Evolutionary conservation across 2,888 invertebrate genomes (phyloP), one percentile per base, ranked within the genome.

Genomic region (Noctua fimbriata): DNA sequence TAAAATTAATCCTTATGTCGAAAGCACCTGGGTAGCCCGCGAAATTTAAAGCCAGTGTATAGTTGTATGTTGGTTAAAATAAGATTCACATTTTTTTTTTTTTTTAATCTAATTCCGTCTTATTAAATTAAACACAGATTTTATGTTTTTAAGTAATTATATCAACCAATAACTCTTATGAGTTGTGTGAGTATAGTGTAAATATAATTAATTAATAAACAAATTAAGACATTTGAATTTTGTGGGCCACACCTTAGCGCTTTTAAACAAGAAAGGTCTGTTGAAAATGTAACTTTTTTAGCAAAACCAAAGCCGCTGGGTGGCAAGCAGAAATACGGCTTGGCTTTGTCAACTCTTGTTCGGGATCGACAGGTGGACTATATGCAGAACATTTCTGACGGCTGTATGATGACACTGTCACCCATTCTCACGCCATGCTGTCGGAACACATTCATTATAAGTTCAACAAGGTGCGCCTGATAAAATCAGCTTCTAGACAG

Each of bases 391-490:
- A 94, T 97, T 76, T 91, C 90, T 78, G 95, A 96, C 66, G 96
- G 96, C 32, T 96, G 96, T 69, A 90, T 95, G 18, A 94, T 97
- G 94, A 96, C 97, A 2, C 91, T 96, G 66, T 97, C 97, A 2
- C 95, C 97, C 1, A 95, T 96, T 66, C 94, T 94, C n/a, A 95
- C 95, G 7, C 97, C 97, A 1, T 97, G 97, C 86, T 95, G 97
- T 67, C 94, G 97, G 60, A 97, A 97, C 85, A 96, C 96, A 1
- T 97, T 97, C 77, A 91, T 95, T 69, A 94, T 97, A 82, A 84
- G 36, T 36, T 36, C 32, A 21, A 0, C 95, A 71, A 95, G 95
- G 96, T 95, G 74, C 32, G 70, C n/a, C 44, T 52, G 6, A 32
- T 16, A 60, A 60, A 16, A 7, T 60, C 60, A 60, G 16, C 28